Evolutionary conservation across 2,113 vertebrate species (phyloP).

Genomic region (Nettapus auritus): DNA sequence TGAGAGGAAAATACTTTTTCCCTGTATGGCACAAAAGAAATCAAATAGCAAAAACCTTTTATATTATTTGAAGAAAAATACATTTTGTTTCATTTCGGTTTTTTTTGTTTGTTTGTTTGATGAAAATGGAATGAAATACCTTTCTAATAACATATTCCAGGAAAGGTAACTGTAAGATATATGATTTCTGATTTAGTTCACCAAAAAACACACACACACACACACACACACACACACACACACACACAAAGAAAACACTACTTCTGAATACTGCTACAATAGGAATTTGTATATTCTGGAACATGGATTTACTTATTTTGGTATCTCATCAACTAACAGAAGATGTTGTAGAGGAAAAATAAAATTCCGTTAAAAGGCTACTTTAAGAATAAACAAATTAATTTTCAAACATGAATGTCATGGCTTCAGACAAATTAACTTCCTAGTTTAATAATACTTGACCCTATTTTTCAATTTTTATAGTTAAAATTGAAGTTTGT

Average conservation of each 20-base stretch:
- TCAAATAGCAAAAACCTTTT: neutral
- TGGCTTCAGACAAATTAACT: neutral
- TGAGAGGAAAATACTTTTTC: neutral
- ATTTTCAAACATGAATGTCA: neutral
- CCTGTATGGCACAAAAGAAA: accelerated
- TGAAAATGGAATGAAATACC: neutral
- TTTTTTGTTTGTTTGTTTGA: neutral
- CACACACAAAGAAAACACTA: neutral
- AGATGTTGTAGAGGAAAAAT: neutral
- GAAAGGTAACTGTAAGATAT: neutral
- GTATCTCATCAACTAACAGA: neutral
- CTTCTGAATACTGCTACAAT: neutral
- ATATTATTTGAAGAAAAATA: neutral
- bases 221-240: no score
- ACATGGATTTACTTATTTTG: neutral
- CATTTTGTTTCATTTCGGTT: neutral
- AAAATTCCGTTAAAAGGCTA: neutral
- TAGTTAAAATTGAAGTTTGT: no score
- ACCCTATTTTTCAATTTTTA: neutral
- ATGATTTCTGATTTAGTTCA: neutral
- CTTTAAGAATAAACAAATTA: neutral
- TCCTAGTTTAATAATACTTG: neutral
- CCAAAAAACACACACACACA: no score
- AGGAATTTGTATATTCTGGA: neutral
- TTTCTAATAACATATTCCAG: neutral